These are phyloP conservation scores for Rapana venosa DNA, from an alignment of 2,888 invertebrate genomes.

Conservation along the genomic window DNA sequence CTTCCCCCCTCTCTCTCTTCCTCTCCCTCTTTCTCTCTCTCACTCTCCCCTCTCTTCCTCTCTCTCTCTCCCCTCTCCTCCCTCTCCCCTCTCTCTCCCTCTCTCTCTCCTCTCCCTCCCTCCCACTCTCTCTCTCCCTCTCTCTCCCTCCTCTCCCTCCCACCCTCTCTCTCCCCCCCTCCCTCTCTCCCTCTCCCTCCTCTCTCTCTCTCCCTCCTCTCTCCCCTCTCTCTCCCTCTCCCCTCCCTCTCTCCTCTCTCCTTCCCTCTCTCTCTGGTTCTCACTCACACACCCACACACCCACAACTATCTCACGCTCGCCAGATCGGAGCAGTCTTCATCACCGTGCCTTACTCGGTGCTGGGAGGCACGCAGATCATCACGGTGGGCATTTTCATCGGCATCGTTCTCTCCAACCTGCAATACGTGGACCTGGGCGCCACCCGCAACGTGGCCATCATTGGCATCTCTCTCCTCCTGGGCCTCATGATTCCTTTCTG, in stretches of 20 bases:
- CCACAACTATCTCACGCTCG: slow-evolving; percentile 33
- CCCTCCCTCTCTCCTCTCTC: too few species aligned
- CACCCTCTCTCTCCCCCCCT: too few species aligned
- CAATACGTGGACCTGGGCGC: slow-evolving; percentile 84
- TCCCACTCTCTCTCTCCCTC: too few species aligned
- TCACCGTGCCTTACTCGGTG: slow-evolving; percentile 79
- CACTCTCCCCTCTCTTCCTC: background rate
- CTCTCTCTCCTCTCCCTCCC: background rate
- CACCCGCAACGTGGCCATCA: slow-evolving; percentile 86
- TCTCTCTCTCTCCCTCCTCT: too few species aligned
- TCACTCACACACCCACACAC: too few species aligned
- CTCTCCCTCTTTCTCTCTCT: background rate
- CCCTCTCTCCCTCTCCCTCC: too few species aligned
- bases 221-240: too few species aligned
- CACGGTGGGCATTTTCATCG: slow-evolving; percentile 63
- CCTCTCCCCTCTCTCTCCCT: background rate
- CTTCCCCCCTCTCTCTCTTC: background rate
- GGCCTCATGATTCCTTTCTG: slow-evolving; percentile 82
- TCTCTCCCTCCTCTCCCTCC: too few species aligned
- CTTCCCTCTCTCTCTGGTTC: too few species aligned
- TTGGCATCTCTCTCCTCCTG: slow-evolving; percentile 91
- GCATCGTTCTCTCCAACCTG: slow-evolving; percentile 66
- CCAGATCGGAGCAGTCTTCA: slow-evolving; percentile 76
- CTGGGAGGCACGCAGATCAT: slow-evolving; percentile 73
- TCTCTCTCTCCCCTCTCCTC: too few species aligned